These are phyloP conservation scores for Melinaea menophilus DNA, from an alignment of 2,888 invertebrate genomes.

Conservation along the genomic window DNA sequence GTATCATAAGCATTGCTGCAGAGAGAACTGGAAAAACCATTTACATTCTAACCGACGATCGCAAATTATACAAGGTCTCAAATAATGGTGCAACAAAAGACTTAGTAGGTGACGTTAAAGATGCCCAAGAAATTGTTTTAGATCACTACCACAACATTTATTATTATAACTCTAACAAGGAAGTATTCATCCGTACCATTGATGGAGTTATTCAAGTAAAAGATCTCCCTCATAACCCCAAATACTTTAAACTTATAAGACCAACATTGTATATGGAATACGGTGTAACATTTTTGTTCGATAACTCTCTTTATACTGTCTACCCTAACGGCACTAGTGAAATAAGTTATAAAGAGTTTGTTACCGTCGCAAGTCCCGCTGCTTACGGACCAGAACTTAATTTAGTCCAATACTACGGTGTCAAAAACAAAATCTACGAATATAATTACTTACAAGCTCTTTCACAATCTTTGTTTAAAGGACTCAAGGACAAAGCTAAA, in stretches of 20 bases:
- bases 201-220: slow-evolving; percentile 45
- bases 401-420: slow-evolving; percentile 51
- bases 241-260: slow-evolving; percentile 42
- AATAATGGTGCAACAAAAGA: slow-evolving; percentile 51
- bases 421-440: slow-evolving; percentile 59
- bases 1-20: slow-evolving; percentile 35
- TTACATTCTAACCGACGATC: slow-evolving; percentile 53
- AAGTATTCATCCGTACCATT: slow-evolving; percentile 40
- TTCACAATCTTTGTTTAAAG: not conserved
- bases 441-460: slow-evolving; percentile 42
- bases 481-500: not conserved
- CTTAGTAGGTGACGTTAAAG: slow-evolving; percentile 41
- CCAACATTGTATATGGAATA: slow-evolving; percentile 48
- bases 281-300: slow-evolving; percentile 43
- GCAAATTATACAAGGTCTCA: slow-evolving; percentile 52
- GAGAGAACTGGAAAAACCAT: slow-evolving; percentile 38
- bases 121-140: slow-evolving; percentile 52
- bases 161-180: slow-evolving; percentile 45
- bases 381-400: slow-evolving; percentile 52
- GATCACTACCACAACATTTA: slow-evolving; percentile 55
- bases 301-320: slow-evolving; percentile 42
- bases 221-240: slow-evolving; percentile 46
- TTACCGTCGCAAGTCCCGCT: slow-evolving; percentile 40
- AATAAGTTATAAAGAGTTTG: slow-evolving; percentile 36
- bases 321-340: slow-evolving; percentile 48